Evolutionary conservation across 2,113 vertebrate genomes (phyloP).

Genomic region (Mus musculus): GRCm39 chr13:91359501-91360000

Average conservation of each 20-base stretch:
- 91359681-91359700: background rate
- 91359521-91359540: background rate
- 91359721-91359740: background rate
- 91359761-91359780: background rate
- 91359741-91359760: background rate
- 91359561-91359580: background rate
- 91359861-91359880: background rate
- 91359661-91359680: background rate
- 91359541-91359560: background rate
- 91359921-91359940: background rate
- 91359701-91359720: background rate
- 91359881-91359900: background rate
- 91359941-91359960: background rate
- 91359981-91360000: background rate
- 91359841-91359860: background rate
- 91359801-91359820: background rate
- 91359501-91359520: background rate
- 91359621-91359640: background rate
- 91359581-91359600: background rate
- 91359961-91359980: background rate
- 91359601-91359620: background rate
- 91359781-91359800: background rate
- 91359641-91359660: background rate
- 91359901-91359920: background rate
- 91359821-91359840: background rate